phyloP scores from a whole-genome alignment of 2,113 vertebrate genomes.

The Saimiri boliviensis region DNA sequence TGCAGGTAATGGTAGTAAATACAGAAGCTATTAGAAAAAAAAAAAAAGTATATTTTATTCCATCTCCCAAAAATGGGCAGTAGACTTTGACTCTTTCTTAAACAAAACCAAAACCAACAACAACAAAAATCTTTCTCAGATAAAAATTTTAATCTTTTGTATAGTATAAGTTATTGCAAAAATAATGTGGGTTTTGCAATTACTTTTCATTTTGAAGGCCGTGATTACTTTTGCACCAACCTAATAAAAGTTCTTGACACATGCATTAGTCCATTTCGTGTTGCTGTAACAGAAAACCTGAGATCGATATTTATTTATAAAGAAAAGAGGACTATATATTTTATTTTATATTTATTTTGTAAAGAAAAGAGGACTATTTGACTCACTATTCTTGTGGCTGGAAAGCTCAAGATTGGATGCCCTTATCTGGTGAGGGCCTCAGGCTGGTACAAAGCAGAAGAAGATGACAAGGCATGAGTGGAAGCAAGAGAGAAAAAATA shows the following conservation, averaged over 20 bases:
- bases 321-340: background rate
- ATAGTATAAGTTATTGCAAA: too few species aligned
- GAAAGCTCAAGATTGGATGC: background rate
- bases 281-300: background rate
- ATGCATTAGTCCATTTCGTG: background rate
- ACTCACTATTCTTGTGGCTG: background rate
- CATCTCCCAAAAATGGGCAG: background rate
- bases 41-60: background rate
- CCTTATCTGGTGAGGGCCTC: background rate
- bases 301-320: background rate
- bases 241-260: background rate
- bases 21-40: background rate
- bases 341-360: too few species aligned
- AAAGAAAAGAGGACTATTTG: background rate
- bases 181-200: too few species aligned
- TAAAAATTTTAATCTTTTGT: background rate
- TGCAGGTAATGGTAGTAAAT: background rate
- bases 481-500: background rate
- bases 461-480: background rate
- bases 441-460: background rate
- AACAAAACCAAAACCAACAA: too few species aligned
- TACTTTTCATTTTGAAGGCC: too few species aligned
- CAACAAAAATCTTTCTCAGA: background rate
- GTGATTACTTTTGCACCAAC: too few species aligned
- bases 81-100: background rate